A percentile compares a stretch with the other conserved stretches of the same genome.
Conservation (phyloP, 2,113 vertebrate species). For the Anoura caudifer region DNA sequence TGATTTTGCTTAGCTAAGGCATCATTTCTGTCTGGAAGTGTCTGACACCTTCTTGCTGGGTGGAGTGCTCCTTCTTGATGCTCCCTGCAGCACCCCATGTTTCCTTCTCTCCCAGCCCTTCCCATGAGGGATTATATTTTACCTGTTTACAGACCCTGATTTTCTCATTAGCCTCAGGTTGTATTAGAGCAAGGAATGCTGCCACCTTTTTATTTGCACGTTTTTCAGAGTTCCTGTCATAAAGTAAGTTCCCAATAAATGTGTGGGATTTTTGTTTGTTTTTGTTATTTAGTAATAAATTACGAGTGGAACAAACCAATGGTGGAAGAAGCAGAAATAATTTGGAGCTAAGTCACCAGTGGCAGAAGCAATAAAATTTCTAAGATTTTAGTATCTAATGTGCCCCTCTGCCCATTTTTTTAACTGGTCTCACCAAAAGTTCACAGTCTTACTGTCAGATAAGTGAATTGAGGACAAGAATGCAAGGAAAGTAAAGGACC, state of each 20-base stretch:
- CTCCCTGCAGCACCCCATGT: neutral
- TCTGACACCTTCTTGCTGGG: neutral
- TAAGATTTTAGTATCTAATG: constrained; percentile 15
- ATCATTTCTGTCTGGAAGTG: neutral
- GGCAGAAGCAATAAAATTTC: neutral
- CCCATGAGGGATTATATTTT: neutral
- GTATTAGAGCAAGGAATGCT: neutral
- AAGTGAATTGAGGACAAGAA: neutral
- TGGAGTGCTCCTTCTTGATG: neutral
- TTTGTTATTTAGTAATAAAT: constrained; percentile 30
- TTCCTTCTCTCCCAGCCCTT: neutral
- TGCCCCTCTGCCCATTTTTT: neutral
- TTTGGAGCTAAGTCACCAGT: neutral
- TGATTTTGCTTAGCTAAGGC: neutral
- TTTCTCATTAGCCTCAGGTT: constrained; percentile 18
- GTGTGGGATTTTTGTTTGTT: neutral
- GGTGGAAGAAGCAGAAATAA: constrained; percentile 23
- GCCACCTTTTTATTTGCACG: neutral
- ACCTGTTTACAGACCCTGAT: neutral
- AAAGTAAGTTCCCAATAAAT: neutral
- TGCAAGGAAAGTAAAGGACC: neutral
- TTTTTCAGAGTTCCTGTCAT: constrained; percentile 23
- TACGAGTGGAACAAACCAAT: neutral
- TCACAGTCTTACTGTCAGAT: neutral
- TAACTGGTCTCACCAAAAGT: neutral